Percentiles rank a stretch among this genome's conserved stretches.
Evolutionary conservation across 2,797 vertebrate species (phyloP).

Genomic region (Cynopterus sphinx): DNA sequence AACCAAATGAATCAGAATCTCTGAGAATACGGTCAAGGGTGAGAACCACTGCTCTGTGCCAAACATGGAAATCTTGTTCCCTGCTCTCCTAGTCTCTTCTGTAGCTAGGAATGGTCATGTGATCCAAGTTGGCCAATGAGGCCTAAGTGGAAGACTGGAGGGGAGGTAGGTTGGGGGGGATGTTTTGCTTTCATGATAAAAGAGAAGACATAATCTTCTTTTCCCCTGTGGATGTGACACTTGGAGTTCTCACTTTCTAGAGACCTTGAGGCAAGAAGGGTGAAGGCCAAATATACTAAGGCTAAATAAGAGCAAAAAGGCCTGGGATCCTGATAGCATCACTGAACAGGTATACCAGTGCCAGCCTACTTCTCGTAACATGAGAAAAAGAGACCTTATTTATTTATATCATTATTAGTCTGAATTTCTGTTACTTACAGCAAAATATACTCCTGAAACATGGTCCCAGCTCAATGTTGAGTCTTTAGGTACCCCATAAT

Average conservation of each 20-base stretch:
- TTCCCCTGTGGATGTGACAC: background rate
- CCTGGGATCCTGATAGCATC: background rate
- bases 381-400: background rate
- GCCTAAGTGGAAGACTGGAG: background rate
- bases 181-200: conserved; percentile 21
- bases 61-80: background rate
- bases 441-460: conserved; percentile 1
- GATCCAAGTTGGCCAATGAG: background rate
- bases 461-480: background rate
- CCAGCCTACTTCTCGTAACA: background rate
- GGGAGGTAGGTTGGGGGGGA: background rate
- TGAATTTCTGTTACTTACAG: conserved; percentile 9
- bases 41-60: background rate
- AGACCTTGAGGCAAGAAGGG: background rate
- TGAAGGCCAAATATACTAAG: background rate
- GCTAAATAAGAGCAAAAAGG: background rate
- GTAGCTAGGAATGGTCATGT: background rate
- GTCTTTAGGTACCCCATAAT: background rate
- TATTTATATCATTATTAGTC: conserved; percentile 5
- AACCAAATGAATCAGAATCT: conserved; percentile 42
- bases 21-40: background rate
- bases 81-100: background rate
- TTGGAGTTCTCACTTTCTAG: background rate
- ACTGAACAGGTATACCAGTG: background rate
- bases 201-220: background rate